Conservation (phyloP, 2,797 vertebrate genomes). For the Champsocephalus esox region DNA sequence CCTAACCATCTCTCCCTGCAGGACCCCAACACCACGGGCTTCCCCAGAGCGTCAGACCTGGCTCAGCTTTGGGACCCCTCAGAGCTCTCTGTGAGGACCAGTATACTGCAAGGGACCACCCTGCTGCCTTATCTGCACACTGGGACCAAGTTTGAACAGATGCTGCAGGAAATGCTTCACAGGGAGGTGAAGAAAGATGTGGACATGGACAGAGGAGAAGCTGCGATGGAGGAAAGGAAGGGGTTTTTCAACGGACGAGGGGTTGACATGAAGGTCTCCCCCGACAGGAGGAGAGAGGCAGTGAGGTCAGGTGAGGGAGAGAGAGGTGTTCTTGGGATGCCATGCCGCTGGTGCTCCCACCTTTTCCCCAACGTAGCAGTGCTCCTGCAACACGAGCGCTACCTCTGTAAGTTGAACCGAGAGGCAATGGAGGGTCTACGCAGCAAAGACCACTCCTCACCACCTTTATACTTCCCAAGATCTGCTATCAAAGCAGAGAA, state of each 20-base stretch:
- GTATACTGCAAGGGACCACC: slow-evolving; percentile 77
- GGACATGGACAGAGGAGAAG: slow-evolving; percentile 45
- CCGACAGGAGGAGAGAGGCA: slow-evolving; percentile 47
- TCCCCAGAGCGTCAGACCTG: slow-evolving; percentile 58
- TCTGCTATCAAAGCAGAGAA: slow-evolving; percentile 56
- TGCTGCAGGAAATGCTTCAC: slow-evolving; percentile 85
- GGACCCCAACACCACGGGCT: slow-evolving; percentile 44
- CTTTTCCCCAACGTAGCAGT: slow-evolving; percentile 80
- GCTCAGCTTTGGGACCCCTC: slow-evolving; percentile 75
- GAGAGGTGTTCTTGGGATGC: slow-evolving; percentile 50
- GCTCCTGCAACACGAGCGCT: slow-evolving; percentile 83
- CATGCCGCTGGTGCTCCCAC: slow-evolving; percentile 82
- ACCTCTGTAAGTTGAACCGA: slow-evolving; percentile 80
- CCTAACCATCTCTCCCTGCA: slow-evolving; percentile 59
- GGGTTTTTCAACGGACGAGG: slow-evolving; percentile 54
- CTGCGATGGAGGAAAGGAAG: slow-evolving; percentile 44
- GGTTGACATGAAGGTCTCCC: slow-evolving; percentile 56
- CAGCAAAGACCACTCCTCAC: slow-evolving; percentile 53
- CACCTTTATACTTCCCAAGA: slow-evolving; percentile 69
- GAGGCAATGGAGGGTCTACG: slow-evolving; percentile 62
- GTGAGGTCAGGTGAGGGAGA: slow-evolving; percentile 51
- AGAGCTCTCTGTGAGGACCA: slow-evolving; percentile 73
- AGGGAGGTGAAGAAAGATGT: slow-evolving; percentile 73
- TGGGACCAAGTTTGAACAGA: slow-evolving; percentile 81
- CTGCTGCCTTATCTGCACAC: slow-evolving; percentile 81